These are phyloP conservation scores for Perdita meconis DNA, from an alignment of 2,888 invertebrate species.

Conservation along the genomic window DNA sequence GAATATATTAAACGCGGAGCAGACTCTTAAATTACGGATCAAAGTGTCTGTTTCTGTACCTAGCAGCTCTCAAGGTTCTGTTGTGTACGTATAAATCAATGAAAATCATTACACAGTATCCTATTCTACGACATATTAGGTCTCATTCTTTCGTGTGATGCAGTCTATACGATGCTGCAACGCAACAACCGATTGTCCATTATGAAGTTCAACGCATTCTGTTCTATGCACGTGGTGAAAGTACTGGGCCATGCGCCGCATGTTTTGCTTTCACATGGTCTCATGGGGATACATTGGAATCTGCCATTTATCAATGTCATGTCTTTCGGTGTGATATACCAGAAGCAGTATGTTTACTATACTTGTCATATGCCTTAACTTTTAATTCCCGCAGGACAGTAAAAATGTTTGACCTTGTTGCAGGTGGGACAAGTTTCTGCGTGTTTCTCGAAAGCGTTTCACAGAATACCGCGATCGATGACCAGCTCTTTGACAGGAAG, in stretches of 20 bases:
- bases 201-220: constrained; percentile 97
- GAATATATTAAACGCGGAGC: constrained; percentile 93
- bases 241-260: constrained; percentile 92
- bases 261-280: constrained; percentile 99
- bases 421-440: constrained; percentile 86
- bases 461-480: constrained; percentile 93
- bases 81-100: constrained; percentile 89
- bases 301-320: constrained; percentile 97
- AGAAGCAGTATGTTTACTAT: constrained; percentile 90
- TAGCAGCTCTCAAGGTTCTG: constrained; percentile 95
- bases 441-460: constrained; percentile 97
- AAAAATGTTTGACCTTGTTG: background rate
- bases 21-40: constrained; percentile 90
- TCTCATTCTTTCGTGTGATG: constrained; percentile 39
- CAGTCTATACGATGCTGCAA: constrained; percentile 93
- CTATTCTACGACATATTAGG: background rate
- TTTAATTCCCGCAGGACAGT: background rate
- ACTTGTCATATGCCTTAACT: background rate
- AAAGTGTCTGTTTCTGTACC: constrained; percentile 97
- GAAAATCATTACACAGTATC: background rate
- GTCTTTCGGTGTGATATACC: constrained; percentile 98
- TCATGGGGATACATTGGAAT: constrained; percentile 94
- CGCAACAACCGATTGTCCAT: constrained; percentile 91
- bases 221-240: constrained; percentile 96
- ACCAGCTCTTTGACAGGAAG: constrained; percentile 89